Conservation (phyloP, 2,113 vertebrate genomes). For the Neotragus pygmaeus region DNA sequence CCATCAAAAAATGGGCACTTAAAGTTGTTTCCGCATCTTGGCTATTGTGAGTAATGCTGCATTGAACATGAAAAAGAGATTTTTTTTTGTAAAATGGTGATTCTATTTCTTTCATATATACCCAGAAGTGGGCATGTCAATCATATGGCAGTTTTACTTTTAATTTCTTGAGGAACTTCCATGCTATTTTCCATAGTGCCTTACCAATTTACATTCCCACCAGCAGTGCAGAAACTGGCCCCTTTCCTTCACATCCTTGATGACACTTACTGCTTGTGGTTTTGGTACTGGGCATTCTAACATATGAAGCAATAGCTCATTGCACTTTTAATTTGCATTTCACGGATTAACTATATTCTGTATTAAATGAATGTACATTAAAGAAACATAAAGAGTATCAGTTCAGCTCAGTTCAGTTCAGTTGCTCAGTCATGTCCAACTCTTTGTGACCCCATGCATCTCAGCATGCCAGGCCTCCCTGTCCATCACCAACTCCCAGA, state of each 20-base stretch:
- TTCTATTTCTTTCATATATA: background rate
- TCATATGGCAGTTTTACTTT: background rate
- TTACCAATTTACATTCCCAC: background rate
- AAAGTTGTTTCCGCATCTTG: background rate
- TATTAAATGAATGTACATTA: background rate
- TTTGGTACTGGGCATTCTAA: background rate
- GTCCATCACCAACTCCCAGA: too few species aligned
- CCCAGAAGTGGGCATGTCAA: background rate
- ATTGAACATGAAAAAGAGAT: background rate
- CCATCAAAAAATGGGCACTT: background rate
- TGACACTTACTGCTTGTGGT: background rate
- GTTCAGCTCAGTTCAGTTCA: too few species aligned
- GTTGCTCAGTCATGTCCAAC: too few species aligned
- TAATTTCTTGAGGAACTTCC: background rate
- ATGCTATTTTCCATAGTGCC: background rate
- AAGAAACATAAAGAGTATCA: background rate
- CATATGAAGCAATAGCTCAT: background rate
- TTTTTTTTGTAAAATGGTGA: background rate
- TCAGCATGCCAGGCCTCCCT: too few species aligned
- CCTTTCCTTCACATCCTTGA: background rate
- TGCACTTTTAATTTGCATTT: background rate
- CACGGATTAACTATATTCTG: background rate
- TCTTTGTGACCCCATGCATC: rapidly evolving
- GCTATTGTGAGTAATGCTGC: background rate
- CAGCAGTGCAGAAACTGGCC: background rate